Evolutionary conservation across 2,888 invertebrate species (phyloP), one percentile per base, ranked within the genome.

Genomic region (Macropis europaea): DNA sequence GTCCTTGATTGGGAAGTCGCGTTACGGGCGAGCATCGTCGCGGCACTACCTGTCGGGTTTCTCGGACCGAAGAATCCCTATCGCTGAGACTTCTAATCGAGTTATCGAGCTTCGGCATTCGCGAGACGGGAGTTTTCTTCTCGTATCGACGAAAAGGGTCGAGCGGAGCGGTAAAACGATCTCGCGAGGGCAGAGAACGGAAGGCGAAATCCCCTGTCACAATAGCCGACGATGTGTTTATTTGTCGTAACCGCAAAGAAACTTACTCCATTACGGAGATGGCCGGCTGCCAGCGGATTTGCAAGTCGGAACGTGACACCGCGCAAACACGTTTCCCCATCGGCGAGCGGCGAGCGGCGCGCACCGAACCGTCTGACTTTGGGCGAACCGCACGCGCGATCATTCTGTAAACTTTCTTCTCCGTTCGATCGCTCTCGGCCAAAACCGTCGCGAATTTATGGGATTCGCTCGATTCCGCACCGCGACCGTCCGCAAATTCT

Each of bases 51-150:
- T 42, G 63, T 66, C 64, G 56, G 79, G 77, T 73, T 80, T 80
- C 74, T 63, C 68, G 53, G 66, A 63, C 47, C 22, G 48, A 57
- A 4, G 79, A 79, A 80, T 73, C 79, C 79, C 56, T 80, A 79
- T 60, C 42, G 62, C 13, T 34, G 42, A 73, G 60, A 68, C 68
- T 42, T 47, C 66, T 78, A 79, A 79, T 63, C 59, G 66, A 71
- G 68, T 79, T 79, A 68, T 43, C 63, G 40, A 66, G 63, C 63
- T 64, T 68, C 40, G 56, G 61, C 67, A 59, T 61, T 56, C 40
- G 45, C 48, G 17, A 9, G 7, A 26, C 32, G 9, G 28, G 0
- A 36, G 15, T 30, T 62, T 47, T 17, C 11, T 5, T 15, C 1
- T 13, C n/a, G 38, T 19, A 7, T 2, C 3, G 17, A 9, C 30